Percentiles rank a stretch among this genome's conserved stretches.
Conservation (phyloP, 2,113 vertebrate species). For the Cercopithecus mona region DNA sequence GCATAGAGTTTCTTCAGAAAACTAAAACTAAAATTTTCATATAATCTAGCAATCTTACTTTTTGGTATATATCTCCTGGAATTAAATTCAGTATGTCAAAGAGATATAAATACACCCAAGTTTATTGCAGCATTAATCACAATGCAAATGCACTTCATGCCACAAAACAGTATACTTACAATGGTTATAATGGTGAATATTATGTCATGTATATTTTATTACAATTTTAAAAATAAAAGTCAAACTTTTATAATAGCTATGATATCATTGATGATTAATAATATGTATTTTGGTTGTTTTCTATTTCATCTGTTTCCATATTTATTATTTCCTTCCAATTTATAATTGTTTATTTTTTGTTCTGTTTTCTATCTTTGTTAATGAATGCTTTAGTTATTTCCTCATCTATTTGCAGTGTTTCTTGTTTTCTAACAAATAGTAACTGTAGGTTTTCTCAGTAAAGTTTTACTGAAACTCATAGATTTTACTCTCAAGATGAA, state of each 20-base stretch:
- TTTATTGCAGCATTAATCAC: neutral
- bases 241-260: neutral
- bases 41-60: neutral
- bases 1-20: neutral
- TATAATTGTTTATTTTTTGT: neutral
- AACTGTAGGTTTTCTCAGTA: neutral
- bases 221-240: neutral
- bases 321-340: neutral
- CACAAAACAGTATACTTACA: neutral
- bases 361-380: neutral
- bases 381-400: neutral
- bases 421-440: neutral
- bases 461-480: neutral
- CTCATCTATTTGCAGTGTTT: neutral
- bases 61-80: neutral
- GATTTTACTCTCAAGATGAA: neutral
- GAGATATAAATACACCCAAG: neutral
- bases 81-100: neutral
- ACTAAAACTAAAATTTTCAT: neutral
- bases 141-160: neutral
- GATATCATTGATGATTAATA: neutral
- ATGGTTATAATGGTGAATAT: neutral
- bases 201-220: neutral
- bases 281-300: neutral
- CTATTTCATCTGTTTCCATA: neutral